phyloP scores from a whole-genome alignment of 2,797 vertebrate genomes.

The Pangasius macronema region DNA sequence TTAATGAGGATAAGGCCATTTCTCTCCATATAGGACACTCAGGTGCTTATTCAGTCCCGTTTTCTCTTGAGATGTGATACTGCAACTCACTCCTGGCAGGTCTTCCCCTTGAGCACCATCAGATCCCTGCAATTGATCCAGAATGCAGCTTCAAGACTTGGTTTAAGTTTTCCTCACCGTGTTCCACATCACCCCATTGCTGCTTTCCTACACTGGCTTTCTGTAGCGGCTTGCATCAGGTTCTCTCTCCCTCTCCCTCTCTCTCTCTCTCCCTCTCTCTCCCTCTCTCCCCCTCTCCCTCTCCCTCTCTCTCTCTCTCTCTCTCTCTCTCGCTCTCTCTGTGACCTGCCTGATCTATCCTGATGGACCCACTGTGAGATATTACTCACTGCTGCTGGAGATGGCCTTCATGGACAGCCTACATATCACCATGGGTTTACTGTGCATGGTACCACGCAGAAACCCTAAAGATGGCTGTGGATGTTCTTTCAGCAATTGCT shows the following conservation, averaged over 20 bases:
- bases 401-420: neutral
- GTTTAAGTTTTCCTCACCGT: neutral
- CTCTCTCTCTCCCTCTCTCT: too few relatives aligned
- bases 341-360: neutral
- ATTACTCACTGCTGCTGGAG: neutral
- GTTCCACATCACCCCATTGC: neutral
- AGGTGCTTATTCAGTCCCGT: neutral
- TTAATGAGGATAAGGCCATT: neutral
- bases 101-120: neutral
- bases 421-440: neutral
- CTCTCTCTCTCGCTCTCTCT: too few relatives aligned
- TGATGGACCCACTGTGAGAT: neutral
- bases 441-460: neutral
- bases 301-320: neutral
- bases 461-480: neutral
- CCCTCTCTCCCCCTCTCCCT: too few relatives aligned
- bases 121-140: neutral
- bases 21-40: neutral
- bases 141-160: neutral
- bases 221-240: neutral
- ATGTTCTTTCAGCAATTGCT: neutral
- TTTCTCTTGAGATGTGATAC: neutral
- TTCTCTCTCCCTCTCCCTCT: neutral
- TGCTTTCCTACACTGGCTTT: neutral
- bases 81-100: neutral